Conservation (phyloP, 2,797 vertebrate genomes). For the Hyperoplus immaculatus region DNA sequence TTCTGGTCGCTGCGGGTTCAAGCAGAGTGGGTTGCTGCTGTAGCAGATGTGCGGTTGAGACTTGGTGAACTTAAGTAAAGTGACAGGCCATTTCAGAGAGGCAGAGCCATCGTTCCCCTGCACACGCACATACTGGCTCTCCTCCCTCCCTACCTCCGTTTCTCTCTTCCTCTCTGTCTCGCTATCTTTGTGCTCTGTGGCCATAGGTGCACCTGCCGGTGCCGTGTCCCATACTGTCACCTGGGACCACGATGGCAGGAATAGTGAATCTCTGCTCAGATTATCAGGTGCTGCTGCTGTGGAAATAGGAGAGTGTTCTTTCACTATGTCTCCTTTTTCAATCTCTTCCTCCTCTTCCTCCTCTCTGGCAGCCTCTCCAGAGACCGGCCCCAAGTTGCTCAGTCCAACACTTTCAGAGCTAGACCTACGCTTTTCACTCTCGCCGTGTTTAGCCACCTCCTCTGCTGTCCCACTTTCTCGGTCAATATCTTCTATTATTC, state of each 20-base stretch:
- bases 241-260: constrained; percentile 41
- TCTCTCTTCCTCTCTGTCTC: constrained; percentile 60
- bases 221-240: constrained; percentile 39
- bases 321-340: constrained; percentile 47
- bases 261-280: constrained; percentile 46
- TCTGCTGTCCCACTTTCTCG: constrained; percentile 77
- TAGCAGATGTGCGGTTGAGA: constrained; percentile 93
- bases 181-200: constrained; percentile 50
- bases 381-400: constrained; percentile 48
- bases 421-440: constrained; percentile 54
- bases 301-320: constrained; percentile 58
- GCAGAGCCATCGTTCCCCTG: constrained; percentile 90
- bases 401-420: constrained; percentile 48
- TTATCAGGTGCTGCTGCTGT: constrained; percentile 57
- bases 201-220: constrained; percentile 31
- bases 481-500: constrained; percentile 82
- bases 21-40: constrained; percentile 92
- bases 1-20: constrained; percentile 84
- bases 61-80: constrained; percentile 92
- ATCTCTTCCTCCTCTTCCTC: constrained; percentile 54
- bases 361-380: constrained; percentile 41
- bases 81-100: constrained; percentile 91
- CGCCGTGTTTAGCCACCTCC: constrained; percentile 47
- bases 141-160: constrained; percentile 11
- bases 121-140: constrained; percentile 84